These are phyloP conservation scores for Rhabdornis inornatus DNA, from an alignment of 2,113 vertebrate genomes.

Conservation along the genomic window DNA sequence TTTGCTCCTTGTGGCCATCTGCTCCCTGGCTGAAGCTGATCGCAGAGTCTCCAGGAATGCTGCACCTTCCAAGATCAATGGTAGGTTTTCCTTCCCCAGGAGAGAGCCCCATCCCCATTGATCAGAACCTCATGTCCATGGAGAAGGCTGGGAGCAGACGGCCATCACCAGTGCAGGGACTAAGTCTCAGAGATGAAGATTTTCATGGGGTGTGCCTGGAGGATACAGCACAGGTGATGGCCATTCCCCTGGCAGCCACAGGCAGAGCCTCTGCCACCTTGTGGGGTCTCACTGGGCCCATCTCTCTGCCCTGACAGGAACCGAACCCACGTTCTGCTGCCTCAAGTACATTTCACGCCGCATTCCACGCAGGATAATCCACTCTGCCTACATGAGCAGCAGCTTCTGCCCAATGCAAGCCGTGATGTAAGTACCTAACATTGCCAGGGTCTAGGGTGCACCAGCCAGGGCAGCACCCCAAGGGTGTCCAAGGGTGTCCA, in stretches of 20 bases:
- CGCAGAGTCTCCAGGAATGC: accelerated
- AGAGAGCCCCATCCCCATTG: neutral
- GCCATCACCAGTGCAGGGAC: neutral
- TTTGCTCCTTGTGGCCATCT: neutral
- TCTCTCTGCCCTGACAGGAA: neutral
- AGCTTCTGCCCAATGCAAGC: accelerated
- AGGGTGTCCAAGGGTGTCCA: accelerated
- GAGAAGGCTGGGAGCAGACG: neutral
- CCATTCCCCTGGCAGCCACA: neutral
- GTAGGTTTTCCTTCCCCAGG: neutral
- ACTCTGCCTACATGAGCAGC: accelerated
- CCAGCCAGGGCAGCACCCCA: neutral
- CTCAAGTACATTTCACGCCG: accelerated
- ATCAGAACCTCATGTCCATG: neutral
- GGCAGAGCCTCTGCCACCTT: accelerated
- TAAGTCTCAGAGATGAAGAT: neutral
- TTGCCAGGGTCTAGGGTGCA: accelerated
- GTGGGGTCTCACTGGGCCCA: neutral
- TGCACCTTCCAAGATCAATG: accelerated
- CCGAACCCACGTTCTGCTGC: accelerated
- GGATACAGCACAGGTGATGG: neutral
- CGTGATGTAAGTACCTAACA: neutral
- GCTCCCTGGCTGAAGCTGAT: neutral
- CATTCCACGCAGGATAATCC: accelerated
- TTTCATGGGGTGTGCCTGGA: accelerated